These are phyloP conservation scores for Heliconius congener DNA, from an alignment of 1,140 invertebrate species.

Conservation along the genomic window DNA sequence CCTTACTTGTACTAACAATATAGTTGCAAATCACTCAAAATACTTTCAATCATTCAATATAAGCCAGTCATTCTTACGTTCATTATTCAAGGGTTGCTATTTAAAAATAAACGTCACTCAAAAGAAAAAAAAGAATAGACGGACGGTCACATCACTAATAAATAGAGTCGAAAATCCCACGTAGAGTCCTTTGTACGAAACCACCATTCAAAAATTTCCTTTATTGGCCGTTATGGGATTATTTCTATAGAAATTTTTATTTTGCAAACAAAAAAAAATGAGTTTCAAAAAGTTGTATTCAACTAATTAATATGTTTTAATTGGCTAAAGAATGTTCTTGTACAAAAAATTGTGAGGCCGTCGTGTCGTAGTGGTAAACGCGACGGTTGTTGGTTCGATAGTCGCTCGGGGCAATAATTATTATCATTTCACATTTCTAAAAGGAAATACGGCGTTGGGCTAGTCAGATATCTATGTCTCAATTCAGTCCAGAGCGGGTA, in stretches of 20 bases:
- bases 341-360: neutral
- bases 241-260: conserved; percentile 32
- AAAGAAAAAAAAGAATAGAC: neutral
- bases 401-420: neutral
- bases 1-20: neutral
- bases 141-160: neutral
- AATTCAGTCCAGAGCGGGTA: too few relatives aligned
- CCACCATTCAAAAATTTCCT: conserved; percentile 31
- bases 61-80: conserved; percentile 37
- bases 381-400: neutral
- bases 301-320: conserved; percentile 37
- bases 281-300: conserved; percentile 25
- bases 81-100: conserved; percentile 36
- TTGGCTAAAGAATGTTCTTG: conserved; percentile 26
- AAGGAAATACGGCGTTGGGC: too few relatives aligned
- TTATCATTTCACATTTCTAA: too few relatives aligned
- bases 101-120: conserved; percentile 33
- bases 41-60: conserved; percentile 30
- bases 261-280: conserved; percentile 34
- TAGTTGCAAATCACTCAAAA: conserved; percentile 14
- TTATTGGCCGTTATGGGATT: conserved; percentile 34
- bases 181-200: conserved; percentile 11
- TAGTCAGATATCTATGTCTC: too few relatives aligned
- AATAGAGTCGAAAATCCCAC: neutral
- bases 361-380: neutral